These are phyloP conservation scores for Crematogaster levior DNA, from an alignment of 2,888 invertebrate species.

Conservation along the genomic window DNA sequence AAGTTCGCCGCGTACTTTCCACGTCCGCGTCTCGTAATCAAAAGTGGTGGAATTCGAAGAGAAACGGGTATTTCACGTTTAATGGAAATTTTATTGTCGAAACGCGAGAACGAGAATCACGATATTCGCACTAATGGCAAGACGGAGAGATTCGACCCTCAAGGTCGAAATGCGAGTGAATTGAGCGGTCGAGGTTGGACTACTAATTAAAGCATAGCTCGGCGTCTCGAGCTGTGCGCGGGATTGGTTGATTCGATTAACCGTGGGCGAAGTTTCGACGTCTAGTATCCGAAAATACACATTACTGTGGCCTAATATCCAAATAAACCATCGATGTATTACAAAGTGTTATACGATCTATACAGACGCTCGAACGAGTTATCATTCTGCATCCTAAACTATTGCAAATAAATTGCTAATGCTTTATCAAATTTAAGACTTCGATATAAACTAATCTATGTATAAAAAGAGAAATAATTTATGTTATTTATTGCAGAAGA, in stretches of 20 bases:
- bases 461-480: neutral
- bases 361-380: neutral
- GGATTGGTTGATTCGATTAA: slow-evolving; percentile 71
- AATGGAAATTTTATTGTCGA: slow-evolving; percentile 34
- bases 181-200: slow-evolving; percentile 53
- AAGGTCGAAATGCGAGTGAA: slow-evolving; percentile 49
- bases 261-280: slow-evolving; percentile 42
- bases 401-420: neutral
- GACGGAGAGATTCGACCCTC: slow-evolving; percentile 12
- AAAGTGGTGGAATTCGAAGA: slow-evolving; percentile 22
- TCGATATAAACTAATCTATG: neutral
- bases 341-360: slow-evolving; percentile 39
- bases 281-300: slow-evolving; percentile 14
- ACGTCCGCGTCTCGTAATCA: slow-evolving; percentile 34
- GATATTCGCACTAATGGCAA: slow-evolving; percentile 18
- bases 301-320: slow-evolving; percentile 28
- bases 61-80: neutral
- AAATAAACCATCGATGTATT: slow-evolving; percentile 48
- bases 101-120: neutral
- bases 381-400: neutral
- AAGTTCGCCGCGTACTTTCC: slow-evolving; percentile 32
- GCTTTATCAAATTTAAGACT: neutral
- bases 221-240: slow-evolving; percentile 39
- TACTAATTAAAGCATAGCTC: slow-evolving; percentile 68
- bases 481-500: neutral